Conservation (phyloP, 2,113 vertebrate genomes). For the Chamaetylas fuelleborni region DNA sequence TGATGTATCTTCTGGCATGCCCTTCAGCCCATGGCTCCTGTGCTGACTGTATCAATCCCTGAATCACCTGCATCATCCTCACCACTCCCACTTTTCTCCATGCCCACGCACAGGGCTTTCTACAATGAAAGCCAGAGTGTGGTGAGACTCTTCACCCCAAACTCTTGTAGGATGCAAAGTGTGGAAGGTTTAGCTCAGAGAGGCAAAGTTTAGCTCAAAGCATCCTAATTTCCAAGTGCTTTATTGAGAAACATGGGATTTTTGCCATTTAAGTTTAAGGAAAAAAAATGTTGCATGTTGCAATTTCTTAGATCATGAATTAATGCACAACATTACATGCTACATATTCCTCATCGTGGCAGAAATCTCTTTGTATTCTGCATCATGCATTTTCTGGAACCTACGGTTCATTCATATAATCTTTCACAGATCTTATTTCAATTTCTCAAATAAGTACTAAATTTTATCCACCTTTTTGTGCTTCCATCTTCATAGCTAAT, state of each 20-base stretch:
- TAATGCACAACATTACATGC: background rate
- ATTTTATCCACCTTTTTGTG: background rate
- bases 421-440: background rate
- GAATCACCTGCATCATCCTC: background rate
- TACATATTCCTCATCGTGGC: background rate
- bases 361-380: background rate
- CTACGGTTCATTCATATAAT: background rate
- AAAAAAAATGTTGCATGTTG: background rate
- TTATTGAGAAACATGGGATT: accelerated
- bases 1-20: accelerated
- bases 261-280: background rate
- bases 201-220: background rate
- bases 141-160: background rate
- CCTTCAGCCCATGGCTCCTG: background rate
- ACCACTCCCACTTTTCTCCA: background rate
- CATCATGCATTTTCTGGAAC: background rate
- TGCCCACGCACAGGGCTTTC: background rate
- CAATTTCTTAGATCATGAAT: background rate
- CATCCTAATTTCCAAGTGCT: background rate
- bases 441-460: background rate
- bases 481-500: conserved; percentile 12
- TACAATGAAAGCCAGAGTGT: background rate
- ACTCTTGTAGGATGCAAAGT: background rate
- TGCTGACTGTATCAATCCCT: background rate
- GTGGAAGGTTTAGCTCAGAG: background rate